These are phyloP conservation scores for Allophyes oxyacanthae DNA, from an alignment of 2,888 invertebrate genomes.

Conservation along the genomic window DNA sequence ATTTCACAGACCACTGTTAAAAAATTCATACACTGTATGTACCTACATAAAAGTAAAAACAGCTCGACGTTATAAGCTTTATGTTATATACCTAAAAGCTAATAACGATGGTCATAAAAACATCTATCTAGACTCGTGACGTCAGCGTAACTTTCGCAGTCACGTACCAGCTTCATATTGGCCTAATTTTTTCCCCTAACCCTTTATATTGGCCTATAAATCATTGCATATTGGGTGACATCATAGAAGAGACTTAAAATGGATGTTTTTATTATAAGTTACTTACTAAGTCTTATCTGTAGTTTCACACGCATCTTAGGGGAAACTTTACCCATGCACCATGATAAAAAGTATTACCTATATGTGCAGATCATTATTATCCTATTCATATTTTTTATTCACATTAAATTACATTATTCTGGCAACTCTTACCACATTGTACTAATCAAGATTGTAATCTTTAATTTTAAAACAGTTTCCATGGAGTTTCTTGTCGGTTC, in stretches of 20 bases:
- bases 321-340: too few species aligned
- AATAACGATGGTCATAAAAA: slow-evolving; percentile 30
- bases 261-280: neutral
- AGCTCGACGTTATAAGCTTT: slow-evolving; percentile 10
- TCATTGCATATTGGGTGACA: slow-evolving; percentile 5
- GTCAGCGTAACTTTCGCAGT: slow-evolving; percentile 17
- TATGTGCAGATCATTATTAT: too few species aligned
- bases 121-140: slow-evolving; percentile 12
- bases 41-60: slow-evolving; percentile 5
- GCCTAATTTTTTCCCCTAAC: slow-evolving; percentile 22
- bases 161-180: slow-evolving; percentile 42
- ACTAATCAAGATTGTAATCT: too few species aligned
- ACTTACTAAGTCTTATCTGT: too few species aligned
- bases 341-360: too few species aligned
- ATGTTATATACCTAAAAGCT: slow-evolving; percentile 21
- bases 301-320: too few species aligned
- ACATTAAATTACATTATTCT: too few species aligned
- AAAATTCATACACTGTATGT: neutral
- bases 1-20: neutral
- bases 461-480: too few species aligned
- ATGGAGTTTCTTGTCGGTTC: too few species aligned
- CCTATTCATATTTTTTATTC: too few species aligned
- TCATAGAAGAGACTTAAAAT: neutral
- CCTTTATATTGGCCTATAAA: slow-evolving; percentile 32
- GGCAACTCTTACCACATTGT: too few species aligned